Conservation (phyloP, 2,888 invertebrate species). For the Trichacis sp. region DNA sequence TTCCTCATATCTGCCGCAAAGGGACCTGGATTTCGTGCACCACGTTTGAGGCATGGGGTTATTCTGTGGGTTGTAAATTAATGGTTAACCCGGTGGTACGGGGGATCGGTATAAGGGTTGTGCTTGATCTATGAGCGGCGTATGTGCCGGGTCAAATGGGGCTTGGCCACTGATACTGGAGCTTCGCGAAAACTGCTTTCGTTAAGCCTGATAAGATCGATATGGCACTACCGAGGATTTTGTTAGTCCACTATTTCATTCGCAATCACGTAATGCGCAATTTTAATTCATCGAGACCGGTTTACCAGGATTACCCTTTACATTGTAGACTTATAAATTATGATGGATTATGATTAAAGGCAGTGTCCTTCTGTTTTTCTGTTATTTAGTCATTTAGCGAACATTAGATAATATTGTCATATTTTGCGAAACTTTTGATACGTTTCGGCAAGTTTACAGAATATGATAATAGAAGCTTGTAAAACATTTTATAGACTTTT, state of each 20-base stretch:
- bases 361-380: no score
- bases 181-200: slow-evolving; percentile 46
- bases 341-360: no score
- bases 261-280: slow-evolving; percentile 2
- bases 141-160: slow-evolving; percentile 61
- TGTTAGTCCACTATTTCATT: slow-evolving; percentile 13
- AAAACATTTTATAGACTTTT: no score
- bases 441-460: no score
- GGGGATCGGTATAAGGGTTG: slow-evolving; percentile 60
- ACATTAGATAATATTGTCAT: background rate
- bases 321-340: no score
- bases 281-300: slow-evolving; percentile 41
- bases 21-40: slow-evolving; percentile 55
- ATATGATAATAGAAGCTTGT: no score
- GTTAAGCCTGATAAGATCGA: slow-evolving; percentile 42
- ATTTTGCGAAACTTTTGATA: background rate
- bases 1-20: slow-evolving; percentile 64
- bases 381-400: no score
- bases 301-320: background rate
- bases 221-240: slow-evolving; percentile 26
- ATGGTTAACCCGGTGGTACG: slow-evolving; percentile 62
- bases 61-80: slow-evolving; percentile 68
- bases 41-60: slow-evolving; percentile 56
- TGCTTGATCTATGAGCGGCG: slow-evolving; percentile 63
- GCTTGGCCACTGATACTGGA: slow-evolving; percentile 52